These are phyloP conservation scores for Actinia equina DNA, from an alignment of 64 coral and sea anemone genomes.

Conservation along the genomic window DNA sequence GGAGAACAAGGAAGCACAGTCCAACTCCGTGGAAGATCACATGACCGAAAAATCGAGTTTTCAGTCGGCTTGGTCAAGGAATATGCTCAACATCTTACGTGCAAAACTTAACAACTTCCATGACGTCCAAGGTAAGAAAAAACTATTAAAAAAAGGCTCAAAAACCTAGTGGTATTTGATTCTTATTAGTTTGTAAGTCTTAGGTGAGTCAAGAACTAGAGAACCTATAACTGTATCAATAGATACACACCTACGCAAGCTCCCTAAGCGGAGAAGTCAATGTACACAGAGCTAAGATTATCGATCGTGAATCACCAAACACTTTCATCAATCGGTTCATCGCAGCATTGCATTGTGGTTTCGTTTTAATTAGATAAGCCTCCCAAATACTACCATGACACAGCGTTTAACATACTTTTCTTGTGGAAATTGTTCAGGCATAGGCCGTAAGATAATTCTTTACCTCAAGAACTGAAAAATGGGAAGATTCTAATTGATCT, in stretches of 20 bases:
- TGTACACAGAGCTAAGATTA: background rate
- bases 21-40: background rate
- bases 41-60: background rate
- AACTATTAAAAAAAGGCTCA: background rate
- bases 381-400: too few relatives aligned
- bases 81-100: constrained; percentile 7
- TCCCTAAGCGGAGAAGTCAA: background rate
- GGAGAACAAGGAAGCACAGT: background rate
- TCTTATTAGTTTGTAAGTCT: background rate
- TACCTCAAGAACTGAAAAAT: too few relatives aligned
- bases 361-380: too few relatives aligned
- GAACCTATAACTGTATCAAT: background rate
- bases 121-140: background rate
- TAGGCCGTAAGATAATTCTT: too few relatives aligned
- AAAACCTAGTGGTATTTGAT: background rate
- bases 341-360: background rate
- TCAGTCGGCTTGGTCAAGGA: background rate
- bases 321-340: background rate
- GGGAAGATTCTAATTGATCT: too few relatives aligned
- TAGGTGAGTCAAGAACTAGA: background rate
- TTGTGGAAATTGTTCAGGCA: too few relatives aligned
- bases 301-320: background rate
- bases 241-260: background rate
- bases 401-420: too few relatives aligned
- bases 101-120: constrained; percentile 6